Conservation (phyloP, 1,140 invertebrate species). For the Lithobius niger region DNA sequence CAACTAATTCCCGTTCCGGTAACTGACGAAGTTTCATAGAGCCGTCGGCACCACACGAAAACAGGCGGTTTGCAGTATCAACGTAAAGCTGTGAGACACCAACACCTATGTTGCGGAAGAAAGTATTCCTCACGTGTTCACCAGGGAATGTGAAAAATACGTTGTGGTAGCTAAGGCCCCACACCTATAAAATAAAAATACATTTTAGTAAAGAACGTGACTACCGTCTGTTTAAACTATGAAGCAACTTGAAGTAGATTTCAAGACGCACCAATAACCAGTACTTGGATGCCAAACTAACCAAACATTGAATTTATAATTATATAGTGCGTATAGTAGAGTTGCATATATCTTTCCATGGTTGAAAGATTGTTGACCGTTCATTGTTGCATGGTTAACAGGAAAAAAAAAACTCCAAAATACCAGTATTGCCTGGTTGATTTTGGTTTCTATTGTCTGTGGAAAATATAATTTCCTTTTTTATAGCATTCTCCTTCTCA, state of each 20-base stretch:
- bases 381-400: no score
- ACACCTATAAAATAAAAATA: slow-evolving; percentile 52
- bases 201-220: neutral
- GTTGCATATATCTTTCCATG: no score
- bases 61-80: slow-evolving; percentile 69
- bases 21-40: slow-evolving; percentile 93
- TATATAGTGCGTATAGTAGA: no score
- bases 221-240: slow-evolving; percentile 4
- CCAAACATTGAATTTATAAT: no score
- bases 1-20: slow-evolving; percentile 44
- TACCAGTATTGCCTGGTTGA: no score
- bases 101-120: slow-evolving; percentile 86
- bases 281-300: neutral
- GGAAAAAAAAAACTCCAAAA: no score
- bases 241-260: neutral
- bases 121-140: slow-evolving; percentile 56
- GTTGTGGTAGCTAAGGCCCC: slow-evolving; percentile 73
- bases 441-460: no score
- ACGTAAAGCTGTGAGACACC: slow-evolving; percentile 91
- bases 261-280: neutral
- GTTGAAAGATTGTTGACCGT: no score
- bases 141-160: slow-evolving; percentile 73
- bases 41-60: slow-evolving; percentile 96
- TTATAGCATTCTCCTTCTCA: no score
- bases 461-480: no score